phyloP scores from a whole-genome alignment of 2,888 invertebrate genomes.

The Orthosia gracilis region DNA sequence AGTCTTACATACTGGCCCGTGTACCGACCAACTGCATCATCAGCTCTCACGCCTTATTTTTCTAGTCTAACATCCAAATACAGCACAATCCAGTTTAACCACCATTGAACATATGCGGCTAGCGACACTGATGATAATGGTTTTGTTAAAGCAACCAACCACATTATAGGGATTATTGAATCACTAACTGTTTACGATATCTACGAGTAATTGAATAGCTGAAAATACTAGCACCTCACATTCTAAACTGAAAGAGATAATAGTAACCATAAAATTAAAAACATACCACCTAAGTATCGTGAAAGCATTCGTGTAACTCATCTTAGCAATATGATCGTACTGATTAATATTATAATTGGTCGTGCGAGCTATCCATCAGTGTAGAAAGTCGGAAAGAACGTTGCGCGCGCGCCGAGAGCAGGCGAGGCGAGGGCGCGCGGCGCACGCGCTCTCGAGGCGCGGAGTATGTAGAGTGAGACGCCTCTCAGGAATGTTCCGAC shows the following conservation, averaged over 20 bases:
- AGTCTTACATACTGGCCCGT: conserved; percentile 73
- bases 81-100: conserved; percentile 62
- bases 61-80: conserved; percentile 71
- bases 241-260: conserved; percentile 20
- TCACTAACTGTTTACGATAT: neutral
- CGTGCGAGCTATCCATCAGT: conserved; percentile 88
- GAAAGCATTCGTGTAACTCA: conserved; percentile 86
- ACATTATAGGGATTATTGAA: neutral
- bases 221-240: neutral
- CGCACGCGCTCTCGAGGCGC: conserved; percentile 80
- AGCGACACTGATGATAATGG: neutral
- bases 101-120: neutral
- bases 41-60: conserved; percentile 84
- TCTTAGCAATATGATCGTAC: conserved; percentile 86
- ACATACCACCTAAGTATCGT: conserved; percentile 70
- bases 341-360: conserved; percentile 91
- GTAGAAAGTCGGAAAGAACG: conserved; percentile 90
- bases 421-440: conserved; percentile 65
- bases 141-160: conserved; percentile 18
- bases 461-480: conserved; percentile 88
- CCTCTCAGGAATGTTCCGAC: conserved; percentile 77
- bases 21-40: conserved; percentile 66
- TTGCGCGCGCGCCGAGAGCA: conserved; percentile 73
- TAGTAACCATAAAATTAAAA: conserved; percentile 29
- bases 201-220: neutral